These are phyloP conservation scores for Rhodophaea formosa DNA, from an alignment of 2,888 invertebrate genomes.

Conservation along the genomic window DNA sequence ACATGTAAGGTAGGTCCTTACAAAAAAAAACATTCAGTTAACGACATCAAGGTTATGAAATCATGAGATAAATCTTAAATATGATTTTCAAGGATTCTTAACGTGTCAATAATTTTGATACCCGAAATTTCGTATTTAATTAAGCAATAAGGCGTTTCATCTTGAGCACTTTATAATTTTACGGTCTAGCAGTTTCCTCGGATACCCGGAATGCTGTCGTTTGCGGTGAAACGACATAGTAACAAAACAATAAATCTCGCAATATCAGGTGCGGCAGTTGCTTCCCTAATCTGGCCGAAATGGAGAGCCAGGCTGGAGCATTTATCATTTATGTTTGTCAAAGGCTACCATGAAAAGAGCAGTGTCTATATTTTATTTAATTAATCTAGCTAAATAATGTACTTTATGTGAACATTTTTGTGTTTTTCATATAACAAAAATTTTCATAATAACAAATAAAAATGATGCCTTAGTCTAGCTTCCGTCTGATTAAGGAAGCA, in stretches of 20 bases:
- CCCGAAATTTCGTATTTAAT: background rate
- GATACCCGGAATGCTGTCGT: background rate
- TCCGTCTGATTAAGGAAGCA: too few species aligned
- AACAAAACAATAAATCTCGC: conserved; percentile 6
- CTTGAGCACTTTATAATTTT: conserved; percentile 4
- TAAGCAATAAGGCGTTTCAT: background rate
- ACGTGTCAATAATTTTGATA: conserved; percentile 3
- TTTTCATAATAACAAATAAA: too few species aligned
- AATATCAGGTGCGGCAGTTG: conserved; percentile 4
- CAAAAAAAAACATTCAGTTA: too few species aligned
- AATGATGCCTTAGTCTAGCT: too few species aligned
- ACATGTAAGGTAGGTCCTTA: too few species aligned
- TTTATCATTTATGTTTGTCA: background rate
- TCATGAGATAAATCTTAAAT: background rate
- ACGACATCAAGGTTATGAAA: background rate
- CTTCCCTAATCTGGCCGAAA: conserved; percentile 5
- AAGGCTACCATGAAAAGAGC: too few species aligned
- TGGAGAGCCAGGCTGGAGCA: background rate
- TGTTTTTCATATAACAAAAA: too few species aligned
- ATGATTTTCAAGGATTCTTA: background rate
- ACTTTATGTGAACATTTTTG: too few species aligned
- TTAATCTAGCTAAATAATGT: too few species aligned
- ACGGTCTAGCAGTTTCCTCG: background rate
- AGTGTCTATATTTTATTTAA: too few species aligned
- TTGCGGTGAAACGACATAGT: background rate